A percentile compares a stretch with the other conserved stretches of the same genome.
Conservation (phyloP, 2,888 invertebrate genomes). For the Andrena dorsata region DNA sequence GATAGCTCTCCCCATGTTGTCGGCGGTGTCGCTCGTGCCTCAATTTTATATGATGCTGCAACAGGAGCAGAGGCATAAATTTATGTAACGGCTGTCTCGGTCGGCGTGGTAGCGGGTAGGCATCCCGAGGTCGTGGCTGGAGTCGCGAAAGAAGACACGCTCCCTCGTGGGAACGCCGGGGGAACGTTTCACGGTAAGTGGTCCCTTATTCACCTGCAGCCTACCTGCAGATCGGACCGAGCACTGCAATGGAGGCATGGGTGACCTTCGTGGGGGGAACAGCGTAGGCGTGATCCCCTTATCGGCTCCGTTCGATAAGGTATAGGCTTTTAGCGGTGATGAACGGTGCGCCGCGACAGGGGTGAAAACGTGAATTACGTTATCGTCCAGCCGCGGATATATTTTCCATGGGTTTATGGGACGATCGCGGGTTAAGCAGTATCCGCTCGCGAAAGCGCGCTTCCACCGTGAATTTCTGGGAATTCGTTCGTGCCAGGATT, state of each 20-base stretch:
- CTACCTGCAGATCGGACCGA: neutral
- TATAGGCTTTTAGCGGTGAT: constrained; percentile 57
- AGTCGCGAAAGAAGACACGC: constrained; percentile 46
- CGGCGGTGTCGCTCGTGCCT: constrained; percentile 90
- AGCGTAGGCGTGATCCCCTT: constrained; percentile 57
- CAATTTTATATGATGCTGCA: constrained; percentile 87
- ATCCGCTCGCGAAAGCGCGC: neutral
- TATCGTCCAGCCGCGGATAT: constrained; percentile 36
- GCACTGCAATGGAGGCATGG: constrained; percentile 26
- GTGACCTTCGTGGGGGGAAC: constrained; percentile 46
- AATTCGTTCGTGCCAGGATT: neutral
- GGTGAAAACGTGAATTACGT: constrained; percentile 56
- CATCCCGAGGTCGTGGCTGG: constrained; percentile 2
- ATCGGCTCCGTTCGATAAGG: constrained; percentile 56
- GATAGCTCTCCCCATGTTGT: constrained; percentile 91
- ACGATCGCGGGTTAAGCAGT: neutral
- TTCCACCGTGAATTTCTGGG: neutral
- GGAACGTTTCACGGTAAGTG: constrained; percentile 63
- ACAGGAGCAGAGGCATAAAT: constrained; percentile 72
- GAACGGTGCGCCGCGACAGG: constrained; percentile 28
- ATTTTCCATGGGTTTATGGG: constrained; percentile 47
- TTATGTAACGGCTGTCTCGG: constrained; percentile 34
- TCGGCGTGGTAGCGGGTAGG: neutral
- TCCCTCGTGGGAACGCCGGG: constrained; percentile 62
- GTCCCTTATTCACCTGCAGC: constrained; percentile 58